Conservation (phyloP, 2,888 invertebrate genomes). For the Nephrocerus scutellatus region DNA sequence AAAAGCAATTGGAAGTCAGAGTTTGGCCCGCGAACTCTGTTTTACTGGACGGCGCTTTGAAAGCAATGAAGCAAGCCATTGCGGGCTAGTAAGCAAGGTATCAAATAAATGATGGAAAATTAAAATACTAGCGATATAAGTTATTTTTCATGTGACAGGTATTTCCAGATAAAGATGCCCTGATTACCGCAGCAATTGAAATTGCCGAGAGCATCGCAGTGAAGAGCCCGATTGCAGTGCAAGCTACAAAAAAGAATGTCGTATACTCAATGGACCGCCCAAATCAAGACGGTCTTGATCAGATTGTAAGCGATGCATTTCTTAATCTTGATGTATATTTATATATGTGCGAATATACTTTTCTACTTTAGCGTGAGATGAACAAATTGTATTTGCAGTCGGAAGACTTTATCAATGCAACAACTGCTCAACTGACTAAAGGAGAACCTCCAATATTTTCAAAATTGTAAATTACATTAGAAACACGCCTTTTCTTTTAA, state of each 20-base stretch:
- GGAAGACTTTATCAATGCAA: constrained; percentile 78
- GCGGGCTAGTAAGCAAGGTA: constrained; percentile 70
- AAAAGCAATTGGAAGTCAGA: constrained; percentile 77
- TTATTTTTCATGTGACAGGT: constrained; percentile 27
- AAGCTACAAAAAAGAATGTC: constrained; percentile 77
- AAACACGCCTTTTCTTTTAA: too few relatives aligned
- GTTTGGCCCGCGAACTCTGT: constrained; percentile 79
- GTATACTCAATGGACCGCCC: constrained; percentile 83
- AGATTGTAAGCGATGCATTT: constrained; percentile 63
- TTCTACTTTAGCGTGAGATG: constrained; percentile 60
- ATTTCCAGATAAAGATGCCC: constrained; percentile 40
- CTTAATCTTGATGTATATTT: constrained; percentile 4
- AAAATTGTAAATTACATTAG: constrained; percentile 59
- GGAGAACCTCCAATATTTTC: constrained; percentile 65
- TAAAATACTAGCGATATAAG: constrained; percentile 2
- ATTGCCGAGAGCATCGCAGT: constrained; percentile 72
- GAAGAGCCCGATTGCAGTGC: constrained; percentile 93
- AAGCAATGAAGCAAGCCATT: constrained; percentile 70
- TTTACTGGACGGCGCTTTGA: constrained; percentile 77
- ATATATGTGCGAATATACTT: constrained; percentile 8
- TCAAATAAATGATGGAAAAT: not conserved
- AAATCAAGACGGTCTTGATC: constrained; percentile 80
- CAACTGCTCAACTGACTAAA: constrained; percentile 65
- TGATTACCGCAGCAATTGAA: constrained; percentile 65
- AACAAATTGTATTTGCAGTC: constrained; percentile 87